These are phyloP conservation scores for Caranx melampygus DNA, from an alignment of 2,113 vertebrate genomes.

Conservation along the genomic window DNA sequence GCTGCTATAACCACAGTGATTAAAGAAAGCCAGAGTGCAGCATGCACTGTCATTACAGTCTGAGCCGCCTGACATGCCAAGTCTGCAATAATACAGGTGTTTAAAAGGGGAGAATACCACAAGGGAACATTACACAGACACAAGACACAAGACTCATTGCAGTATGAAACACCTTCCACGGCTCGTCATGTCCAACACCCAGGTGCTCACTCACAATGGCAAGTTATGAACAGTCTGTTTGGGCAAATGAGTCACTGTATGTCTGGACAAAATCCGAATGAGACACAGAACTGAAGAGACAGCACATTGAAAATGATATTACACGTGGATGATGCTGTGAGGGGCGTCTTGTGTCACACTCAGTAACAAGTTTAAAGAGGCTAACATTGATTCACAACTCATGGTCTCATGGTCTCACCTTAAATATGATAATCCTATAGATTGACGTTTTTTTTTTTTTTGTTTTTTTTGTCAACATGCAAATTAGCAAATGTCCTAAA, in stretches of 20 bases:
- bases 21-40: slow-evolving; percentile 63
- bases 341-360: not conserved
- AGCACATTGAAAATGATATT: not conserved
- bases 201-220: slow-evolving; percentile 67
- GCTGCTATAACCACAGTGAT: slow-evolving; percentile 39
- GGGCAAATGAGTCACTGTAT: slow-evolving; percentile 60
- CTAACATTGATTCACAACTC: not conserved
- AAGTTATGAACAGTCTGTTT: slow-evolving; percentile 45
- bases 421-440: not conserved
- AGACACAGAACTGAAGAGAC: slow-evolving; percentile 3
- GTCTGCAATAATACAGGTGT: slow-evolving; percentile 67
- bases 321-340: not conserved
- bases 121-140: slow-evolving; percentile 30
- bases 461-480: not conserved
- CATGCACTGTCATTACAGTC: slow-evolving; percentile 65
- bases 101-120: slow-evolving; percentile 39
- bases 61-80: slow-evolving; percentile 35
- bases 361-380: not conserved
- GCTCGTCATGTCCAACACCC: slow-evolving; percentile 43
- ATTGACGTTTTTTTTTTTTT: not conserved
- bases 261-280: slow-evolving; percentile 45
- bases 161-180: slow-evolving; percentile 28
- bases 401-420: not conserved
- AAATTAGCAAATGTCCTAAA: not conserved
- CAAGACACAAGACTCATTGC: slow-evolving; percentile 49